phyloP scores from a whole-genome alignment of 2,888 invertebrate genomes.

The Cheilosia soror region DNA sequence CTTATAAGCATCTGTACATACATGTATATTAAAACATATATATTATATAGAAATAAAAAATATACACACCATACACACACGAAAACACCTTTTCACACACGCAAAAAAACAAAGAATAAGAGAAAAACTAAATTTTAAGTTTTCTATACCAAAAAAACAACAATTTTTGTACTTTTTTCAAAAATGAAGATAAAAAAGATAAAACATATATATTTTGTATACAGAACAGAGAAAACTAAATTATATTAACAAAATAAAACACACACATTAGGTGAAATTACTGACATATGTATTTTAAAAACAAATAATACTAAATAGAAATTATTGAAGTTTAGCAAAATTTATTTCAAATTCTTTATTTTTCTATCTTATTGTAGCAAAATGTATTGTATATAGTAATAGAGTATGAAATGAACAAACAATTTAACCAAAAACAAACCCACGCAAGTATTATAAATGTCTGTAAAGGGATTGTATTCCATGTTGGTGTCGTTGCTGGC shows the following conservation, averaged over 20 bases:
- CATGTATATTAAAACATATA: slow-evolving; percentile 26
- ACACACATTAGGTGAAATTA: slow-evolving; percentile 46
- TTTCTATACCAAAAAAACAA: slow-evolving; percentile 74
- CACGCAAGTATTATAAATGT: not conserved
- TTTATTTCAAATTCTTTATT: slow-evolving; percentile 22
- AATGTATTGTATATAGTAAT: slow-evolving; percentile 3
- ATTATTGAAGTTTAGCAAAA: slow-evolving; percentile 8
- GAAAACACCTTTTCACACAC: slow-evolving; percentile 63
- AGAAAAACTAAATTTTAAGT: slow-evolving; percentile 60
- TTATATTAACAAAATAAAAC: slow-evolving; percentile 43
- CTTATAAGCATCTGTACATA: slow-evolving; percentile 52
- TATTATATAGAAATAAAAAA: slow-evolving; percentile 3
- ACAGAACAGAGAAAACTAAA: slow-evolving; percentile 62
- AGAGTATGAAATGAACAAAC: slow-evolving; percentile 10
- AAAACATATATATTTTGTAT: slow-evolving; percentile 76
- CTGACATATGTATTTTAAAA: slow-evolving; percentile 24
- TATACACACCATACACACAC: slow-evolving; percentile 52
- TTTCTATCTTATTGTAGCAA: slow-evolving; percentile 37
- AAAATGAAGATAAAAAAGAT: slow-evolving; percentile 51
- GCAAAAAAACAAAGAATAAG: slow-evolving; percentile 44
- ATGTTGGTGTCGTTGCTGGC: not conserved
- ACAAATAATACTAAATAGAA: slow-evolving; percentile 4
- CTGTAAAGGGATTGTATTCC: not conserved
- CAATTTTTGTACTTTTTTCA: slow-evolving; percentile 72
- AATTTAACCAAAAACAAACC: not conserved